Evolutionary conservation across 2,888 invertebrate species (phyloP), one percentile per base, ranked within the genome.

Genomic region (Anticlea derivata): DNA sequence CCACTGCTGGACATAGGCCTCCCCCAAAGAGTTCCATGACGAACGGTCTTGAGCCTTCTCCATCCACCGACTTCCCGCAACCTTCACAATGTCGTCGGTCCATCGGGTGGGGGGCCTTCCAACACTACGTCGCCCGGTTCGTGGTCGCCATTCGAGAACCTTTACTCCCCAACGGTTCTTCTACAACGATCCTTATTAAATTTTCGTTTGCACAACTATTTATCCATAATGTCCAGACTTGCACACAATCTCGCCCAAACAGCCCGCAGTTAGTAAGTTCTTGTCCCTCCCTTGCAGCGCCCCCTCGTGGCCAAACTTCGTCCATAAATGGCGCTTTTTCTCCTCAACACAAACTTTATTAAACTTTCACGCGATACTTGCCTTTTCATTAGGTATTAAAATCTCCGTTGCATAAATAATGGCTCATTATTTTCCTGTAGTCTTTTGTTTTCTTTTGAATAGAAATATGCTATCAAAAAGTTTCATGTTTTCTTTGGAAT

Each of bases 271-370:
- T 37, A 10, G 23, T 8, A 33, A 47, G 41, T 38, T 26, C 46
- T 48, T 53, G 51, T 47, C 50, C 54, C 48, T 30, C 50, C 17
- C 41, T 23, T 24, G 34, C 53, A 39, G 48, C 41, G 43, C 55
- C 58, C 59, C 61, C 65, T 39, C 46, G 48, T 52, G 52, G 59
- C 46, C 51, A 13, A 75, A 78, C 72, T 75, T 74, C 45, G 58
- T 65, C 70, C 63, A 65, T 70, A 66, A 73, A 71, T 71, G 68
- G 59, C 60, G 66, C 65, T 66, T 68, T 70, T 53, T 53, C 47
- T 31, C 27, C 24, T 39, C 38, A 50, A 41, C 50, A 27, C 52
- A 62, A 75, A 75, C 67, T 70, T 72, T 67, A 68, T 70, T 68
- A 68, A 73, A 73, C 60, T 68, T 70, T 56, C 58, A 52, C 48